These are phyloP conservation scores for Habroteleia sp. DNA, from an alignment of 2,888 invertebrate species.

Conservation along the genomic window DNA sequence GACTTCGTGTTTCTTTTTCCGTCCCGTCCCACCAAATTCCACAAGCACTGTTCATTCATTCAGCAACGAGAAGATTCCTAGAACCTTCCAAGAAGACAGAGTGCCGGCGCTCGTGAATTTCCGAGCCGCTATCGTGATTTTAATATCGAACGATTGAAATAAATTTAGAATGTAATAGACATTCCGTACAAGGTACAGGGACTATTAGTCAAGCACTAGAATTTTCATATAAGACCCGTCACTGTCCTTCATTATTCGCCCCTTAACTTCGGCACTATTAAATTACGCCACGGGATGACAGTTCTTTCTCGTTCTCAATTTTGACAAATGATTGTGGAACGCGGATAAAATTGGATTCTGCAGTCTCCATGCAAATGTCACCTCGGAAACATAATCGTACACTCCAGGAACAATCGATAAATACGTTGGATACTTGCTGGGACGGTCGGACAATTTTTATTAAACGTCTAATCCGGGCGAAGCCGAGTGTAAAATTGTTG, in stretches of 20 bases:
- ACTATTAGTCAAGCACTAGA: slow-evolving; percentile 76
- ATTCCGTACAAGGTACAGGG: slow-evolving; percentile 53
- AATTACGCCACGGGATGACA: slow-evolving; percentile 36
- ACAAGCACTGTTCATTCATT: slow-evolving; percentile 57
- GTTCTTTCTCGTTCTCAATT: too few species aligned
- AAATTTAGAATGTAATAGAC: slow-evolving; percentile 57
- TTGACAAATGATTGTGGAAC: slow-evolving; percentile 47
- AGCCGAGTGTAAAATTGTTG: slow-evolving; percentile 57
- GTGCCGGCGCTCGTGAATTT: slow-evolving; percentile 39
- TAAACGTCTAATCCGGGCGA: slow-evolving; percentile 18
- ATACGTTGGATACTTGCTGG: too few species aligned
- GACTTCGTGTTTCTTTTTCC: slow-evolving; percentile 39
- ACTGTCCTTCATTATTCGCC: slow-evolving; percentile 75
- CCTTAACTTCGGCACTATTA: slow-evolving; percentile 50
- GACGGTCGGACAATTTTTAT: slow-evolving; percentile 34
- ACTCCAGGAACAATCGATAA: slow-evolving; percentile 23
- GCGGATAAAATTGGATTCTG: slow-evolving; percentile 39
- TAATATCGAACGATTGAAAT: slow-evolving; percentile 56
- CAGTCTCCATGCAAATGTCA: slow-evolving; percentile 38
- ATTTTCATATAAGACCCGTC: slow-evolving; percentile 77
- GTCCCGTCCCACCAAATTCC: slow-evolving; percentile 48
- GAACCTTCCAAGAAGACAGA: slow-evolving; percentile 57
- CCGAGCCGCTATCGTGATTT: slow-evolving; percentile 44
- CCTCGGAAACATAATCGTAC: slow-evolving; percentile 24
- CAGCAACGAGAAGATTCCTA: slow-evolving; percentile 42